phyloP scores from a whole-genome alignment of 2,113 vertebrate species.

The Strix aluco region DNA sequence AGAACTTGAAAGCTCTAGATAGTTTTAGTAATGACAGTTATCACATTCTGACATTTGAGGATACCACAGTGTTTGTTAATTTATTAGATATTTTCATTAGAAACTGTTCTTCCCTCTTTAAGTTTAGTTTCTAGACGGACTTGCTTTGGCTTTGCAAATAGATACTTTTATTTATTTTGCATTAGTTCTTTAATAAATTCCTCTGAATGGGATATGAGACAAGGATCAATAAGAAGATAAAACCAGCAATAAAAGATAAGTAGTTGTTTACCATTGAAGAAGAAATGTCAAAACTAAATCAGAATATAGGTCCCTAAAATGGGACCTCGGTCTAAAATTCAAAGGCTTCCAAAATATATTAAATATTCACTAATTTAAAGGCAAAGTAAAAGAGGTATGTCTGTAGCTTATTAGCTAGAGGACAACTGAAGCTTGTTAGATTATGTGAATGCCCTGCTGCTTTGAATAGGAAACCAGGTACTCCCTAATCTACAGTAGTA shows the following conservation, averaged over 20 bases:
- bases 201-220: background rate
- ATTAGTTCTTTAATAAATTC: background rate
- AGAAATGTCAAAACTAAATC: background rate
- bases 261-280: background rate
- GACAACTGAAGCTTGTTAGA: background rate
- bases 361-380: background rate
- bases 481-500: background rate
- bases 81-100: background rate
- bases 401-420: background rate
- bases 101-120: background rate
- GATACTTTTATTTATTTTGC: background rate
- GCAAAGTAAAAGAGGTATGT: background rate
- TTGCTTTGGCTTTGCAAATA: background rate
- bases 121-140: background rate
- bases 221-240: background rate
- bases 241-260: background rate
- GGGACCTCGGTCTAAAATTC: background rate
- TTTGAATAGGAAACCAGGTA: background rate
- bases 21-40: background rate
- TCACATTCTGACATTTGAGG: background rate
- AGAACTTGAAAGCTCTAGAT: background rate
- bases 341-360: background rate
- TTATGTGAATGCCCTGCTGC: background rate
- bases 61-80: background rate
- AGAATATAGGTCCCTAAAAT: background rate